phyloP scores from a whole-genome alignment of 35 echinoderm and acorn worm genomes.

The Ophiothrix spiculata region DNA sequence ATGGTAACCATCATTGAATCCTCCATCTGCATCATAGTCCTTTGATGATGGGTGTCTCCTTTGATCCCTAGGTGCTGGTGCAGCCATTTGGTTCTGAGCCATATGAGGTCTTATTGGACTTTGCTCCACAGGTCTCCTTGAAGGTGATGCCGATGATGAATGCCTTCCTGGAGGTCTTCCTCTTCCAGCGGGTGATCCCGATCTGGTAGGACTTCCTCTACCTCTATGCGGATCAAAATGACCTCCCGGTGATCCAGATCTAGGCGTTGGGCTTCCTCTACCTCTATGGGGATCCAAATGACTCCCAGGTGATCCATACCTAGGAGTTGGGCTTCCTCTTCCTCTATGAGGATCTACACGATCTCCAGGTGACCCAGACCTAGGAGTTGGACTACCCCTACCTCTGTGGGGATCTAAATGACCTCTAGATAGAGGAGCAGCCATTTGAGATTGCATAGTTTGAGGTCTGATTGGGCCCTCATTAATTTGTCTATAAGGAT shows the following conservation, averaged over 20 bases:
- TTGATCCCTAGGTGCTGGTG: slow-evolving; percentile 14
- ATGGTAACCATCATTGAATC: not conserved
- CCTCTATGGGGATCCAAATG: not conserved
- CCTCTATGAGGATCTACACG: not conserved
- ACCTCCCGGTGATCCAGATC: not conserved
- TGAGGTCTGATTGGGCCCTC: not conserved
- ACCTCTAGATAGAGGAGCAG: not conserved
- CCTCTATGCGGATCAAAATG: not conserved
- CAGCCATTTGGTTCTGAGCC: not conserved
- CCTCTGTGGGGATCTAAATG: not conserved
- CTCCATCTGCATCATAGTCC: not conserved
- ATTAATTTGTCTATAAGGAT: not conserved
- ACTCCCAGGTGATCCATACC: not conserved
- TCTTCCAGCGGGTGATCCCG: not conserved
- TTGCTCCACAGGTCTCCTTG: not conserved
- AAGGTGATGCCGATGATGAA: not conserved
- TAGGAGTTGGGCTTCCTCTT: not conserved
- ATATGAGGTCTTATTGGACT: not conserved
- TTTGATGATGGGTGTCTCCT: not conserved
- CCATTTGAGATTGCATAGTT: not conserved
- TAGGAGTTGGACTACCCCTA: not conserved
- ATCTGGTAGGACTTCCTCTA: not conserved
- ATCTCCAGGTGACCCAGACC: not conserved
- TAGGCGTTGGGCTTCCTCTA: not conserved
- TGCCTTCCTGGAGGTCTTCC: not conserved